phyloP scores from a whole-genome alignment of 2,797 vertebrate genomes.

The Myotis myotis region DNA sequence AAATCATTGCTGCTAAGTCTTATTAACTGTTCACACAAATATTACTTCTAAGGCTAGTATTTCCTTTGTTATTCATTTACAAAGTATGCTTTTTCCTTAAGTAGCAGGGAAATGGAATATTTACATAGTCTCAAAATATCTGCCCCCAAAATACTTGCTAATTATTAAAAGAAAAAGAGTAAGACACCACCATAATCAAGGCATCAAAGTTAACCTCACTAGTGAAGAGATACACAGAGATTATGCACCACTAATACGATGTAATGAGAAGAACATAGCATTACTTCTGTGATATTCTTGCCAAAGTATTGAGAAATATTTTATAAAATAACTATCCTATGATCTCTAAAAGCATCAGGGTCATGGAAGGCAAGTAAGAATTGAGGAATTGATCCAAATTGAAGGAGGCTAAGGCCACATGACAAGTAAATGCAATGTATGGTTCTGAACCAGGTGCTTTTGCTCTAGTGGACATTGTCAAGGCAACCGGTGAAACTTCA shows the following conservation, averaged over 20 bases:
- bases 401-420: background rate
- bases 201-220: background rate
- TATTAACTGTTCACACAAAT: background rate
- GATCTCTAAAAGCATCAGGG: background rate
- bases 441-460: background rate
- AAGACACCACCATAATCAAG: background rate
- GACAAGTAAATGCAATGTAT: background rate
- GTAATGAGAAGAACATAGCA: background rate
- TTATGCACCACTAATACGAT: no score
- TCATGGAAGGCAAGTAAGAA: background rate
- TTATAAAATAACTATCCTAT: background rate
- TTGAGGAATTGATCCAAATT: background rate
- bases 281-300: background rate
- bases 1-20: background rate
- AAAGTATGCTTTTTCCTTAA: background rate
- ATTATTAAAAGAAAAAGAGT: background rate
- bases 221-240: background rate
- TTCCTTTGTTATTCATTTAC: background rate
- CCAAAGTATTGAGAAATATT: background rate
- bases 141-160: background rate
- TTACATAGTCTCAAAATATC: background rate
- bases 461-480: background rate
- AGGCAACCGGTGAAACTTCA: background rate
- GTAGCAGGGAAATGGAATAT: background rate
- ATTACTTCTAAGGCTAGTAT: background rate